phyloP scores from a whole-genome alignment of 2,797 vertebrate genomes.

The Takifugu rubripes region DNA sequence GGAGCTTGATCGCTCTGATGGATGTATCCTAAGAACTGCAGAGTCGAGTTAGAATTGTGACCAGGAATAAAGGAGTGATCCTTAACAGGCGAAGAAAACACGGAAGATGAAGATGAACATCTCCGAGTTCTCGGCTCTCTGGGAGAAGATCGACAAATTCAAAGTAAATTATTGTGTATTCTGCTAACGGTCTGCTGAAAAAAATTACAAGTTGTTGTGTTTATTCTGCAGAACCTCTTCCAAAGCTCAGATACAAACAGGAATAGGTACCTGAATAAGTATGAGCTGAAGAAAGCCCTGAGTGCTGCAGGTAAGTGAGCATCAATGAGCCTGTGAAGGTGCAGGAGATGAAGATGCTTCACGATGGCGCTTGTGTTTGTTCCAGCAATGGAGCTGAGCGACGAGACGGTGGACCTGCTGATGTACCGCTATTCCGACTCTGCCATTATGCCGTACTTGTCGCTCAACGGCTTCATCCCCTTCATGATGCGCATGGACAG shows the following conservation, averaged over 20 bases:
- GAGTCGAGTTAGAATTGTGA: background rate
- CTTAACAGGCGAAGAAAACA: slow-evolving; percentile 42
- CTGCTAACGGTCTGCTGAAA: too few relatives aligned
- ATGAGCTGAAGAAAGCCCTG: slow-evolving; percentile 29
- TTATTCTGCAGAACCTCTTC: slow-evolving; percentile 36
- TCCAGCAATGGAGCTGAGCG: slow-evolving; percentile 10
- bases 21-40: slow-evolving; percentile 43
- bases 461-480: slow-evolving; percentile 36
- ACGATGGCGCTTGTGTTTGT: background rate
- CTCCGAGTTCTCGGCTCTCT: slow-evolving; percentile 39
- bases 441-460: slow-evolving; percentile 1
- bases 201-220: too few relatives aligned
- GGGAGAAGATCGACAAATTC: slow-evolving; percentile 41
- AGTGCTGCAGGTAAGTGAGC: slow-evolving; percentile 24
- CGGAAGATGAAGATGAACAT: slow-evolving; percentile 23
- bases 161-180: slow-evolving; percentile 23
- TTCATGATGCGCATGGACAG: slow-evolving; percentile 48
- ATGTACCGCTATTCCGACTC: slow-evolving; percentile 16
- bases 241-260: slow-evolving; percentile 9
- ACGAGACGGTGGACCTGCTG: background rate
- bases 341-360: too few relatives aligned
- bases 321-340: too few relatives aligned
- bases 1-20: slow-evolving; percentile 32
- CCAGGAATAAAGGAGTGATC: background rate
- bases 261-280: slow-evolving; percentile 22